These are phyloP conservation scores for Autographa pulchrina DNA, from an alignment of 2,888 invertebrate species.

Conservation along the genomic window DNA sequence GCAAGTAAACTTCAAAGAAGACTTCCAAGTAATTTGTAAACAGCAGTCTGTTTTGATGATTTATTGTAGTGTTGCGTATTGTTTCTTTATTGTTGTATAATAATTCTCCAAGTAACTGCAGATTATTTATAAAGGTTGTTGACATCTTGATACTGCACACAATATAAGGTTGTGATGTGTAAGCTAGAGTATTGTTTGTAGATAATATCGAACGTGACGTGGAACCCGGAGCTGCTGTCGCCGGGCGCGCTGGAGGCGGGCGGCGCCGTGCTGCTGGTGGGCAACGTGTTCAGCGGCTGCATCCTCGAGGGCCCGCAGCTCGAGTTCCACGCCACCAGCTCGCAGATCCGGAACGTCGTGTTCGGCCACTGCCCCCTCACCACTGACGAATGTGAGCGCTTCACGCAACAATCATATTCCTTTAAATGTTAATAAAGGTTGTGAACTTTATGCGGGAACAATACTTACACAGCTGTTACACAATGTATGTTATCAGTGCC, in stretches of 20 bases:
- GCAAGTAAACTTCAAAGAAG: background rate
- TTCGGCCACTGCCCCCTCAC: constrained; percentile 94
- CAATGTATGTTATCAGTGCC: background rate
- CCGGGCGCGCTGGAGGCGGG: constrained; percentile 92
- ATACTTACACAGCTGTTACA: background rate
- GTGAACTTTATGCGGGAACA: background rate
- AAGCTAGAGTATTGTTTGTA: constrained; percentile 59
- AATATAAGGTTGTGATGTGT: background rate
- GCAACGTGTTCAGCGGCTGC: constrained; percentile 95
- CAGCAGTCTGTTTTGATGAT: background rate
- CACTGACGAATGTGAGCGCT: constrained; percentile 91
- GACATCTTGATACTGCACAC: background rate
- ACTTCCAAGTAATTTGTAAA: background rate
- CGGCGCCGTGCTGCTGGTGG: constrained; percentile 93
- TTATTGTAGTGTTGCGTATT: background rate
- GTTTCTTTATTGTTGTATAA: background rate
- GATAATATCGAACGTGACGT: constrained; percentile 94
- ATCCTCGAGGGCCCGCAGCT: constrained; percentile 96
- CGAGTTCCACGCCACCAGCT: constrained; percentile 91
- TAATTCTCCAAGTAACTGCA: background rate
- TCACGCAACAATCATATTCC: background rate
- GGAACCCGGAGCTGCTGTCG: constrained; percentile 93
- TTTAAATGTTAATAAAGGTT: background rate
- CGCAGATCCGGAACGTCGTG: constrained; percentile 91
- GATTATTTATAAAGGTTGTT: background rate